Conservation (phyloP, 64 coral and sea anemone genomes). For the Pachyseris speciosa region DNA sequence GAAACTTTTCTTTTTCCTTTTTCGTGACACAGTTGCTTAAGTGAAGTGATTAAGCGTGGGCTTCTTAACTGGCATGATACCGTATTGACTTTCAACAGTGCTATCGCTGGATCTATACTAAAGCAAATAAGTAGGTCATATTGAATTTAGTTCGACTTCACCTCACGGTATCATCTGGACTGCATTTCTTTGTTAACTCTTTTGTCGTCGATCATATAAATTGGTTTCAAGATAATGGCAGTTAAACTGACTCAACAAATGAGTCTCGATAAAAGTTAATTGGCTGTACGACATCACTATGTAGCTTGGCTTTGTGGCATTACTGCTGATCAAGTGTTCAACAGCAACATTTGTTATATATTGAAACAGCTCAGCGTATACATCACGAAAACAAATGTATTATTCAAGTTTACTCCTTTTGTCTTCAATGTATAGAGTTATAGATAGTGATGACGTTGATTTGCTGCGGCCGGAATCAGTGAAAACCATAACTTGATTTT, state of each 20-base stretch:
- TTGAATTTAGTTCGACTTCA: slow-evolving; percentile 12
- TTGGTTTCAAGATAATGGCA: not conserved
- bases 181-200: not conserved
- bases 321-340: not conserved
- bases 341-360: slow-evolving; percentile 1
- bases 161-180: not conserved
- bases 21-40: not conserved
- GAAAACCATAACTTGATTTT: not conserved
- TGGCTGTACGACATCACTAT: not conserved
- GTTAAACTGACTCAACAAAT: not conserved
- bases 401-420: not conserved
- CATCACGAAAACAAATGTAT: slow-evolving; percentile 45
- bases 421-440: not conserved
- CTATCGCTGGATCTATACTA: not conserved
- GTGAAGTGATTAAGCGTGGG: not conserved
- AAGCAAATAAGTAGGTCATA: slow-evolving; percentile 2
- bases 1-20: not conserved
- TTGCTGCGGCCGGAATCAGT: not conserved
- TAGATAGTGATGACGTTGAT: not conserved
- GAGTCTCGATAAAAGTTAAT: not conserved
- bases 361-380: not conserved
- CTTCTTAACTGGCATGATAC: not conserved
- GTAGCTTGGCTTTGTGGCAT: not conserved
- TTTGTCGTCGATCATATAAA: not conserved
- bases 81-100: slow-evolving; percentile 5